Evolutionary conservation across 2,797 vertebrate species (phyloP).

Genomic region (Linurgus olivaceus): DNA sequence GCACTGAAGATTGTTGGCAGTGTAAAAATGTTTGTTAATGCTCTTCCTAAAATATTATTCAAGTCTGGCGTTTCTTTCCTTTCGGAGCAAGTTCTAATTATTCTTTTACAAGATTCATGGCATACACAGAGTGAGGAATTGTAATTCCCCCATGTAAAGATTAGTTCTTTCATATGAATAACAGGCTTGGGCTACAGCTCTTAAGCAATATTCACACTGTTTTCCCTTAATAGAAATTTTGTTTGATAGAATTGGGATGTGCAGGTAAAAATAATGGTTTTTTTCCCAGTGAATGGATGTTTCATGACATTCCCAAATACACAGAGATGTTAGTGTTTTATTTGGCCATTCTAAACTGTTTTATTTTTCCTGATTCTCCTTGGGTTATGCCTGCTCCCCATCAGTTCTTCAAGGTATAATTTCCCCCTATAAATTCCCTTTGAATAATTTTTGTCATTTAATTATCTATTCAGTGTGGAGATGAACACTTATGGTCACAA

Average conservation of each 20-base stretch:
- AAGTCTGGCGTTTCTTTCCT: not conserved
- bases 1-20: conserved; percentile 2
- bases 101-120: conserved; percentile 46
- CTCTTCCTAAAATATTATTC: conserved; percentile 24
- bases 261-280: not conserved
- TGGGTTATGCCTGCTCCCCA: not conserved
- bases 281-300: not conserved
- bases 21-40: conserved; percentile 50
- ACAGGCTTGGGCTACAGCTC: conserved; percentile 2
- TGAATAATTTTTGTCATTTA: conserved; percentile 67
- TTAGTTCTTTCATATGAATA: conserved; percentile 27
- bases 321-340: not conserved
- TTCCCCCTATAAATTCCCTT: conserved; percentile 48
- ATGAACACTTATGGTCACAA: conserved; percentile 55
- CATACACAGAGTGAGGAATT: conserved; percentile 4
- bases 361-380: not conserved
- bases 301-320: not conserved
- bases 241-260: not conserved
- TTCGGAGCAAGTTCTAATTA: conserved; percentile 56
- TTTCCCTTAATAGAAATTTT: not conserved
- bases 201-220: not conserved
- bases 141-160: conserved; percentile 50
- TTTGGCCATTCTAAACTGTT: not conserved
- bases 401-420: conserved; percentile 16
- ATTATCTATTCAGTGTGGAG: conserved; percentile 56